Base-by-base conservation (phyloP, 2,113 vertebrate species). In the Coryphaenoides rupestris region DNA sequence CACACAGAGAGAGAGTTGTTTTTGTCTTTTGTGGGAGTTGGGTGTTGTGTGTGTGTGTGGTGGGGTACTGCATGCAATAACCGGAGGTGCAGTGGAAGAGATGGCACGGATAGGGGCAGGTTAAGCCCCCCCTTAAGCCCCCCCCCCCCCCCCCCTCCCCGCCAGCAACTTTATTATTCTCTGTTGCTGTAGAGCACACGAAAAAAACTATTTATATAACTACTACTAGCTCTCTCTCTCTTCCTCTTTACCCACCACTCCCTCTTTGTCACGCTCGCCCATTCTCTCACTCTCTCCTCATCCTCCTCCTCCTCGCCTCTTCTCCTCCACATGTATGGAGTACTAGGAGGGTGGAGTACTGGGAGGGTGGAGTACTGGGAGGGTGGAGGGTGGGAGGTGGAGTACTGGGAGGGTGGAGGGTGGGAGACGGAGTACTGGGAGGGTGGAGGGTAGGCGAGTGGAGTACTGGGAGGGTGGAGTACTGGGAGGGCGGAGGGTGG, bases 181-280 rank as follows among this genome's bases (percentile, higher is more conserved):
- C 24, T 14, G 84, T 86, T 77, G 56, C 78, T 69, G 74, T 80
- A 79, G 79, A 65, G 64, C n/a, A n/a, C n/a, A n/a, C n/a, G n/a
- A n/a, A n/a, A 84, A 66, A 70, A 66, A 74, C 74, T 80, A 81
- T 75, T 79, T 77, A 70, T 73, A 81, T n/a, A n/a, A n/a, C n/a
- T n/a, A 64, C 69, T 40, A 62, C 71, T 33, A 1, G 3, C 21
- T 54, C 24, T 58, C 61, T 61, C 47, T 19, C 60, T 21, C 13
- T 49, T 60, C 62, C 64, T 33, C 22, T 75, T 46, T 62, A 72
- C 67, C 66, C 40, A 70, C 50, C 53, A 40, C 73, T 26, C 68
- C 45, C 62, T 46, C 62, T 60, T 40, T n/a, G 26, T 12, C 22
- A 21, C 19, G 19, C 46, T 6, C 5, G 50, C 19, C 65, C 59